phyloP scores from a whole-genome alignment of 2,888 invertebrate genomes.

The Scaptomyza cyrtandrae region DNA sequence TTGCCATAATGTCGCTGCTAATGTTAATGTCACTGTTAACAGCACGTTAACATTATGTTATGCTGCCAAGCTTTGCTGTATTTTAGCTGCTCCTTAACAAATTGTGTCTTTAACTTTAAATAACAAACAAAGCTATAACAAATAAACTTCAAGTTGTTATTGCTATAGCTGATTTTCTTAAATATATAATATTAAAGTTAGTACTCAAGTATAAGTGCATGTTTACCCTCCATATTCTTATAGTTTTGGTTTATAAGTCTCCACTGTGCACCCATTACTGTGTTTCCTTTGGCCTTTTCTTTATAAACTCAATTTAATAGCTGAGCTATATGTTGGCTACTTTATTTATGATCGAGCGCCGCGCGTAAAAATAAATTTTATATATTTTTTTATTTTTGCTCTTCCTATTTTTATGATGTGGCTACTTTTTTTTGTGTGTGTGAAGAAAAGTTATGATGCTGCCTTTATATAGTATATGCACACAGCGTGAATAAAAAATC shows the following conservation, averaged over 20 bases:
- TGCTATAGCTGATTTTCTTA: not conserved
- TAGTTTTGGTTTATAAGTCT: constrained; percentile 80
- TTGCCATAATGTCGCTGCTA: constrained; percentile 15
- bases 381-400: constrained; percentile 3
- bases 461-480: constrained; percentile 7
- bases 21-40: not conserved
- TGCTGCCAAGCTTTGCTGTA: constrained; percentile 3
- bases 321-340: constrained; percentile 18
- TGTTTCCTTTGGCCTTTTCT: constrained; percentile 12
- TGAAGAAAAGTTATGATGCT: constrained; percentile 25
- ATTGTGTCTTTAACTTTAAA: not conserved
- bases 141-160: not conserved
- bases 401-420: constrained; percentile 31
- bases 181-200: not conserved
- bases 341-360: constrained; percentile 54
- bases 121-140: not conserved
- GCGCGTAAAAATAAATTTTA: constrained; percentile 54
- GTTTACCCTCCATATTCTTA: constrained; percentile 81
- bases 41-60: not conserved
- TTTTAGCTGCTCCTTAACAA: not conserved
- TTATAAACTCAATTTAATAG: constrained; percentile 31
- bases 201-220: not conserved
- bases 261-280: constrained; percentile 80
- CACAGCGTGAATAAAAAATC: not conserved
- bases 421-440: constrained; percentile 16